Evolutionary conservation across 2,113 vertebrate genomes (phyloP), one percentile per base, ranked within the genome.

Genomic region (Todiramphus chloris): DNA sequence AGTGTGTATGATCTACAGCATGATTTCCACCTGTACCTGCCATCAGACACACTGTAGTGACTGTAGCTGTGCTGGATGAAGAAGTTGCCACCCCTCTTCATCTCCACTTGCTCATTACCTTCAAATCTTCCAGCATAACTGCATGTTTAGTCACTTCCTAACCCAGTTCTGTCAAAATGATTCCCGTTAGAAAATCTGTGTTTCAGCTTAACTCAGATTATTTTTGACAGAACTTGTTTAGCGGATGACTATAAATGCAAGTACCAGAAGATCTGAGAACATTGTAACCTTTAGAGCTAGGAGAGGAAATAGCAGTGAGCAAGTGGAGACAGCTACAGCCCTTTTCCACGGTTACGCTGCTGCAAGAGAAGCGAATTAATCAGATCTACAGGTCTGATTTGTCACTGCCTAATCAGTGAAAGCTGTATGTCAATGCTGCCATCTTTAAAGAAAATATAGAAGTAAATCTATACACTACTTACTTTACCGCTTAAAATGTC

Each of bases 111-210:
- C 96, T 96, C 96, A 91, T 96, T 97, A 97, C 95, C 87, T 95
- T 89, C 93, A 84, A 64, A 87, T 87, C 95, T 94, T 33, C 81
- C 91, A 94, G 87, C 77, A 31, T 69, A 96, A 95, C 96, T 76
- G 84, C 44, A 8, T 89, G 94, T 96, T 97, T 94, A 97, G 94
- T 96, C 96, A 95, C 93, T 97, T 96, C 94, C 94, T 97, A 97
- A 97, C 96, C 96, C 84, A 96, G 96, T 96, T 96, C 96, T 96
- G 95, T 97, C 96, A 97, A 96, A 97, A 96, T 87, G 93, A 97
- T 96, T 97, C 94, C 94, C 5, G 24, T 79, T 96, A 94, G 87
- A 96, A 96, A 97, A 96, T 96, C 95, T 93, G 94, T 93, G 94
- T 96, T 96, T 95, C 95, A 91, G 96, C 93, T 97, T 96, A 97